Conservation (phyloP, 2,888 invertebrate species). For the Torymus tubicola region DNA sequence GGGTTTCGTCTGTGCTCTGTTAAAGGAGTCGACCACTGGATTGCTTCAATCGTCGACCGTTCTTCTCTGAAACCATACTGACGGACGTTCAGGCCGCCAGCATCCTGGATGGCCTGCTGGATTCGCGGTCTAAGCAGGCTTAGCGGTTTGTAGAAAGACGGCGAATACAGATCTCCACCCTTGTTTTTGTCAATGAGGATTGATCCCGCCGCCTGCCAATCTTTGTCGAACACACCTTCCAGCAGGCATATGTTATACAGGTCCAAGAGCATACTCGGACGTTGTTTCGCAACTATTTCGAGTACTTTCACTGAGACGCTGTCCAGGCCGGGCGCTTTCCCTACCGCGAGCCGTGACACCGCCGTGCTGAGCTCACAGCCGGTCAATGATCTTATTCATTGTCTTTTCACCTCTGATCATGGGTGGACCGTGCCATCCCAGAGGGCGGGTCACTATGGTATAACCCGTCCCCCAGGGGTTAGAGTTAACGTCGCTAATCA, state of each 20-base stretch:
- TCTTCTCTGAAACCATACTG: neutral
- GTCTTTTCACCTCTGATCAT: neutral
- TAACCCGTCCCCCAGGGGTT: neutral
- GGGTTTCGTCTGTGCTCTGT: neutral
- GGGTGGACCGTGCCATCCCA: neutral
- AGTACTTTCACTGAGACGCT: neutral
- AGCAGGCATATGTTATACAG: neutral
- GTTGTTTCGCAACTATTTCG: neutral
- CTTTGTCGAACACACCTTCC: neutral
- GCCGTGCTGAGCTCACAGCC: neutral
- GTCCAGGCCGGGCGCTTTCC: neutral
- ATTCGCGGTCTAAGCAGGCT: neutral
- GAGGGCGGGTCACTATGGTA: neutral
- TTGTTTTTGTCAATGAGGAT: neutral
- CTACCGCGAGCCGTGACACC: neutral
- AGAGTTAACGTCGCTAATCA: neutral
- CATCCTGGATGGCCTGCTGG: neutral
- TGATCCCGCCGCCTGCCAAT: neutral
- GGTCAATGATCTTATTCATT: neutral
- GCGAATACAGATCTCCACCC: neutral
- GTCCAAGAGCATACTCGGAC: neutral
- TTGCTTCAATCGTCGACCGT: too few species aligned
- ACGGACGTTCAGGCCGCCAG: neutral
- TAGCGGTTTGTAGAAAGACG: neutral
- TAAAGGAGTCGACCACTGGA: neutral